Base-by-base conservation (phyloP, 2,888 invertebrate species). In the Rotaria socialis region DNA sequence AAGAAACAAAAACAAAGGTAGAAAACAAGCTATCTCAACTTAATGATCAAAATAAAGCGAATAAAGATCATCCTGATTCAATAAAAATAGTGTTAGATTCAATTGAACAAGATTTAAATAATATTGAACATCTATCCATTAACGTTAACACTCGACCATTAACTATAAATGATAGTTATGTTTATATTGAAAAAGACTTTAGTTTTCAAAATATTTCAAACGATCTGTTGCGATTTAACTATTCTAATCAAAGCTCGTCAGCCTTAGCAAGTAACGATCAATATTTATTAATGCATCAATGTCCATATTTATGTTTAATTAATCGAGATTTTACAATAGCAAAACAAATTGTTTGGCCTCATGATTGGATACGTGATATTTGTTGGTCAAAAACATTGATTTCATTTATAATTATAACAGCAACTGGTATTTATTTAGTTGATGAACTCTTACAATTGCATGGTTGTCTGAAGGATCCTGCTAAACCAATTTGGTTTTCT, bases 281-380 rank as follows among this genome's bases (percentile, higher is more conserved):
- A 35, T 41, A 6, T 35, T 19, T 67, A 67, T 35, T 67, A 41
- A 35, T 67, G 16, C 35, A 67, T 35, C 67, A 35, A 35, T 0
- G 35, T 47, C 80, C 80, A 22, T 24, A 80, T 80, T 47, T 80
- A n/a, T 80, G 47, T 80, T 80, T 80, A n/a, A 24, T 43, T 14
- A n/a, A 80, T 80, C 80, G 47, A 8, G 3, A 43, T 22, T 43
- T 5, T n/a, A 43, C 8, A 80, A 14, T 80, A 47, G 19, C n/a
- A 6, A 47, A n/a, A 11, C 47, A 80, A 47, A 10, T 0, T 47
- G 14, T 24, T 14, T 80, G 80, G 80, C 24, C 8, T 24, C 0
- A 43, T 47, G 80, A n/a, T 47, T 43, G 47, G 47, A 80, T 80
- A 47, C 80, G 80, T 14, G 80, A 80, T 80, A 80, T 80, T 47